A percentile compares a stretch with the other conserved stretches of the same genome.
Evolutionary conservation across 2,113 vertebrate species (phyloP).

Genomic region (Madoqua kirkii): DNA sequence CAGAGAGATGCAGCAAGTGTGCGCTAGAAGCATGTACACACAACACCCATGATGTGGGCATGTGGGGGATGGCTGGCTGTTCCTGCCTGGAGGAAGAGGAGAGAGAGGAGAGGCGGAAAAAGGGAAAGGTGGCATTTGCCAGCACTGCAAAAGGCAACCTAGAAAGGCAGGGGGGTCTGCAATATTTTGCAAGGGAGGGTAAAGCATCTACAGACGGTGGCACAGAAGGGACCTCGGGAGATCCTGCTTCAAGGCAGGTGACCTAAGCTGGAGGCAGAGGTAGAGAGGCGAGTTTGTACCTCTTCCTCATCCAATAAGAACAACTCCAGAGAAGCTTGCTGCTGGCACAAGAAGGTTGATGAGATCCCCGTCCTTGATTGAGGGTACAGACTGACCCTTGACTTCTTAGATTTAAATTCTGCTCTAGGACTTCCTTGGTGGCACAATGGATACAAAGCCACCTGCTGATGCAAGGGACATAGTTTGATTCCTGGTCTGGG

Average conservation of each 20-base stretch:
- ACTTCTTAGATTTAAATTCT: background rate
- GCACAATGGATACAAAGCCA: background rate
- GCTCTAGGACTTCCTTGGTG: background rate
- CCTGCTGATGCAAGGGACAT: background rate
- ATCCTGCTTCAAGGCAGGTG: background rate
- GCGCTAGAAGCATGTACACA: rapidly evolving
- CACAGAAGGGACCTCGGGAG: background rate
- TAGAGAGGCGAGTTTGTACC: background rate
- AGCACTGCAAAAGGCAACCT: background rate
- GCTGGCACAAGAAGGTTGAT: background rate
- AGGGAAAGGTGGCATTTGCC: background rate
- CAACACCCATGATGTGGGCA: rapidly evolving
- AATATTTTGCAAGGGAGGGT: background rate
- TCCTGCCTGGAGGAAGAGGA: background rate
- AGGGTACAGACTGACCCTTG: background rate
- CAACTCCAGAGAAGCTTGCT: background rate
- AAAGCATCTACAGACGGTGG: background rate
- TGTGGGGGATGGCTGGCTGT: background rate
- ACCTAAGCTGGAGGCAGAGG: background rate
- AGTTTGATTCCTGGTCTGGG: background rate
- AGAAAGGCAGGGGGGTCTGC: background rate
- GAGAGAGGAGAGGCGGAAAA: background rate
- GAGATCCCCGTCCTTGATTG: background rate
- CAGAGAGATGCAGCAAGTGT: background rate
- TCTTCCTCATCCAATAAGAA: background rate